Base-by-base conservation (phyloP, 2,113 vertebrate species). In the Micronisus gabar region DNA sequence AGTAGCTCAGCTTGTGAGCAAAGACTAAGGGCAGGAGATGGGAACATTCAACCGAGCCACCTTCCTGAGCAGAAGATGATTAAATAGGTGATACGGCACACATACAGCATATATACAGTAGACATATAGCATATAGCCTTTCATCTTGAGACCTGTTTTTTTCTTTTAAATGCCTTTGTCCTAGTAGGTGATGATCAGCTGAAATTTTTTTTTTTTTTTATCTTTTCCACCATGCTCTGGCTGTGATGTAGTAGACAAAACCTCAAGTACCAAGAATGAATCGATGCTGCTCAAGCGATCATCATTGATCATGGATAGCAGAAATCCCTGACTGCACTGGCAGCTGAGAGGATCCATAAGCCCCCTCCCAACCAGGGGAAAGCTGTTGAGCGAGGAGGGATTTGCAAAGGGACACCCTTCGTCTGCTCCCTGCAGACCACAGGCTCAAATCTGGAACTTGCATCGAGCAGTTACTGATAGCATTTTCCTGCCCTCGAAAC, bases 81-180 rank as follows among this genome's bases (percentile, higher is more conserved):
- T 13, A 32, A 73, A 45, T 2, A 27, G 59, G 43, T 41, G 84
- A 62, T 9, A 22, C 0, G 1, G 38, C 9, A 15, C 9, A 38
- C 19, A 13, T 7, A 27, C 5, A 45, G 20, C 15, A 52, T 2
- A 5, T 4, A 10, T 2, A 16, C 1, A 3, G 34, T 3, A 45
- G 47, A 48, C 15, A 19, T 1, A 13, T 0, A 52, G 34, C 40
- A 18, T 10, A n/a, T 0, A 79, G 29, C 34, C 12, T 68, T 86
- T 50, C 45, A 56, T 9, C 40, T 48, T 15, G 11, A 63, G 59
- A 36, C 6, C 40, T 43, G 15, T 7, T 18, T 19, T 41, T 45
- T 15, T 14, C 38, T 55, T 53, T 78, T 18, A 15, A 61, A 52
- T 32, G 38, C 38, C 76, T 66, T 56, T 81, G 48, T 65, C 38